These are phyloP conservation scores for Zingel zingel DNA, from an alignment of 2,113 vertebrate species.

Conservation along the genomic window DNA sequence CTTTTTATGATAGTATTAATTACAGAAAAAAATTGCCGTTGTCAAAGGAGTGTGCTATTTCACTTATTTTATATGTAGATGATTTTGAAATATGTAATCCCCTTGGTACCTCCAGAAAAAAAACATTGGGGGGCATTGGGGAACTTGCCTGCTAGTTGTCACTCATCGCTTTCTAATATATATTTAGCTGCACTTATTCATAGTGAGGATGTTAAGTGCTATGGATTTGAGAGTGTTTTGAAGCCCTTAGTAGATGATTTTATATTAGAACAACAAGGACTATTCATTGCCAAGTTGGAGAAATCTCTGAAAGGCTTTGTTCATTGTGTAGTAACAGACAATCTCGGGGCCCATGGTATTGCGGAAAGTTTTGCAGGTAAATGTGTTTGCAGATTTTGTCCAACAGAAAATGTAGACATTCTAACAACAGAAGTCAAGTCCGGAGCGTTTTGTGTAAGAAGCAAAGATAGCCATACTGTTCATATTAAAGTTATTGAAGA, in stretches of 20 bases:
- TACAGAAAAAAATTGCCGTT: neutral
- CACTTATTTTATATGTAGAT: neutral
- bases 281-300: neutral
- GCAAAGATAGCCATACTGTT: neutral
- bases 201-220: slow-evolving; percentile 4
- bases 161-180: slow-evolving; percentile 18
- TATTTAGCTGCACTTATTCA: slow-evolving; percentile 1
- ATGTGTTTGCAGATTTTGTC: slow-evolving; percentile 18
- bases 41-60: neutral
- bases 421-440: neutral
- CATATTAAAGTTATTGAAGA: slow-evolving; percentile 2
- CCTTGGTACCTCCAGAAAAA: slow-evolving; percentile 1
- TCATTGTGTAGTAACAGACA: slow-evolving; percentile 13
- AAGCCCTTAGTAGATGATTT: slow-evolving; percentile 8
- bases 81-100: slow-evolving; percentile 12
- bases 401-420: slow-evolving; percentile 1
- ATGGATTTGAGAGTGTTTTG: neutral
- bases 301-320: neutral
- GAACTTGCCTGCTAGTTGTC: neutral
- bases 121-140: neutral
- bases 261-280: neutral
- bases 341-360: neutral
- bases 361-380: slow-evolving; percentile 1
- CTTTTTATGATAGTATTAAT: neutral
- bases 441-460: slow-evolving; percentile 2